phyloP scores from a whole-genome alignment of 1,140 invertebrate species.

The Stegodyphus mimosarum region DNA sequence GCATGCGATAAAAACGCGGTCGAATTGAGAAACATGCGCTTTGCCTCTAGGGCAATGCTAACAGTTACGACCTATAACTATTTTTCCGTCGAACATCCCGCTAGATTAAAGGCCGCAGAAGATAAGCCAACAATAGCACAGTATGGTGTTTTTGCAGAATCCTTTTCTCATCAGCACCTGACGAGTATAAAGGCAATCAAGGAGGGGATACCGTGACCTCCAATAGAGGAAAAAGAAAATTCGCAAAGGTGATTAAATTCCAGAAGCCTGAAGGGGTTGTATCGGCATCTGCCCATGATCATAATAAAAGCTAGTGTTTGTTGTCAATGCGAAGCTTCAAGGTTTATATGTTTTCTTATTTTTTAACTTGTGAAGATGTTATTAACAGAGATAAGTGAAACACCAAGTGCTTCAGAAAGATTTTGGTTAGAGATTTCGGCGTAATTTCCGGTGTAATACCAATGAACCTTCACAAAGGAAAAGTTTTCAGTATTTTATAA shows the following conservation, averaged over 20 bases:
- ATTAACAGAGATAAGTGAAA: conserved; percentile 1
- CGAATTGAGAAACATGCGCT: no score
- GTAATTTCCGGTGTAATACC: no score
- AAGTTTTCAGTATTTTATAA: no score
- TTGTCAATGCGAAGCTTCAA: no score
- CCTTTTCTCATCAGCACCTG: not conserved
- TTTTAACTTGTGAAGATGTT: no score
- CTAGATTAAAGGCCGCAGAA: not conserved
- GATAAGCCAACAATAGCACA: conserved; percentile 29
- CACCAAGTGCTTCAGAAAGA: no score
- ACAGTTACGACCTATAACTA: not conserved
- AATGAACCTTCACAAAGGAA: no score
- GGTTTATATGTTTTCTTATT: no score
- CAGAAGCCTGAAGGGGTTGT: conserved; percentile 3
- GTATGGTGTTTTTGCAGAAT: not conserved
- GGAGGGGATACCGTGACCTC: conserved; percentile 10
- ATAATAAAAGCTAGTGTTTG: no score
- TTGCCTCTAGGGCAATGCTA: not conserved
- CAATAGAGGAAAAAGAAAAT: not conserved
- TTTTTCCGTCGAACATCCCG: not conserved
- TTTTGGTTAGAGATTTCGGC: no score
- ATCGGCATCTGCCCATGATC: no score
- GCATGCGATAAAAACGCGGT: no score
- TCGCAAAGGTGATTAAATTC: conserved; percentile 19
- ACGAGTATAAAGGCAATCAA: conserved; percentile 29